Base-by-base conservation (phyloP, 2,113 vertebrate genomes). In the Plestiodon gilberti region DNA sequence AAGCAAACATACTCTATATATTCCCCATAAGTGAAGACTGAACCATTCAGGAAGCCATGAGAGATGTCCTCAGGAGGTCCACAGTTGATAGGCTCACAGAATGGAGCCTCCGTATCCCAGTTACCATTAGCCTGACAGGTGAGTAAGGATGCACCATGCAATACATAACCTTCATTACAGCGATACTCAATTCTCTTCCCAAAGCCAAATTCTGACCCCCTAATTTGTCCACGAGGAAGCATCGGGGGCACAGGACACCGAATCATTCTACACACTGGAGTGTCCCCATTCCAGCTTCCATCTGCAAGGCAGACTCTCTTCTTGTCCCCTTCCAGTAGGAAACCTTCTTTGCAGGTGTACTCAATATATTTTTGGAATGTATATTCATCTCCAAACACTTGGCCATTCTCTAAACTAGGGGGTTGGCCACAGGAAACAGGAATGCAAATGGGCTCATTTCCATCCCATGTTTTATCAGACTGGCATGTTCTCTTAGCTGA, bases 21-120 rank as follows among this genome's bases (percentile, higher is more conserved):
- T 6, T 98, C 96, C 3, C 97, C 96, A 18, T 96, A 98, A 90
- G 91, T 95, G 91, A 98, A 99, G 87, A 96, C 96, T 81, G 98
- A 99, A 20, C 97, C 97, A 23, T 98, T 99, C 62, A 98, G 94
- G 89, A 97, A 98, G 67, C 97, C 98, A 33, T 98, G 97, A 81
- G 97, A 96, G 90, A 98, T 98, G 88, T 99, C 97, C 89, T 98
- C 97, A 2, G 98, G 98, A 48, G 98, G 98, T 40, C 97, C 98
- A 75, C 99, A 99, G 78, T 85, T 92, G 62, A 97, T 90, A 59
- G 97, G 94, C 57, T 97, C 95, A 88, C 99, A 99, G 33, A 85
- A 84, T 4, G 99, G 99, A 75, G 92, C 88, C 59, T 96, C 94
- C 88, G 94, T 93, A 94, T 98, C 96, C 99, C 99, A 99, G 28